phyloP scores from a whole-genome alignment of 2,888 invertebrate species.

The Agrypnus murinus region DNA sequence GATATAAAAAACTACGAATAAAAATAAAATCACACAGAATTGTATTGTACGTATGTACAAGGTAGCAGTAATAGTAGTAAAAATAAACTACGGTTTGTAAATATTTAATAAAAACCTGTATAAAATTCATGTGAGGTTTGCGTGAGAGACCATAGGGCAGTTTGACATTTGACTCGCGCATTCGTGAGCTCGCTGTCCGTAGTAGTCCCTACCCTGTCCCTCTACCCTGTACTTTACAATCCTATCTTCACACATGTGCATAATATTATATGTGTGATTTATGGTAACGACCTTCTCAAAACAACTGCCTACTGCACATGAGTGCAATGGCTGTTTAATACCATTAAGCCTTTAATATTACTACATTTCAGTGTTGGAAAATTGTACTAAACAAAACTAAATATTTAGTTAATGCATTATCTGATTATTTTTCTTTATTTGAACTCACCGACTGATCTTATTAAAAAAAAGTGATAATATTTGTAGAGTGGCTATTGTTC shows the following conservation, averaged over 20 bases:
- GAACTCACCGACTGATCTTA: background rate
- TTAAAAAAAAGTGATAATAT: background rate
- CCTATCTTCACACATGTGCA: slow-evolving; percentile 62
- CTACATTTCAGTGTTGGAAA: slow-evolving; percentile 14
- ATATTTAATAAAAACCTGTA: slow-evolving; percentile 32
- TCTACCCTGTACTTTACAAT: slow-evolving; percentile 58
- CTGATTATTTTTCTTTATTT: background rate
- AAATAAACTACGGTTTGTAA: slow-evolving; percentile 17
- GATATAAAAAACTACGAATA: too few species aligned
- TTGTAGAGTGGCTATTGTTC: background rate
- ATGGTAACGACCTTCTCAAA: slow-evolving; percentile 48
- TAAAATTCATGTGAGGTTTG: slow-evolving; percentile 28
- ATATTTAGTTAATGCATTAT: background rate
- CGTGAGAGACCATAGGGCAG: slow-evolving; percentile 41
- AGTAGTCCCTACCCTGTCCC: slow-evolving; percentile 1
- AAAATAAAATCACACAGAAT: slow-evolving; percentile 32
- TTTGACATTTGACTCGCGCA: slow-evolving; percentile 61
- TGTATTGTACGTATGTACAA: slow-evolving; percentile 25
- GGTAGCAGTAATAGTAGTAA: too few species aligned
- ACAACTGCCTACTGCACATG: slow-evolving; percentile 34
- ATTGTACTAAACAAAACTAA: slow-evolving; percentile 11
- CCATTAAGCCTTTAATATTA: slow-evolving; percentile 35
- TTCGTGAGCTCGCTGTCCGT: slow-evolving; percentile 54
- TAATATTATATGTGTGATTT: slow-evolving; percentile 62
- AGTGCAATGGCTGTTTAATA: slow-evolving; percentile 36